A percentile compares a stretch with the other conserved stretches of the same genome.
Conservation (phyloP, 2,113 vertebrate species). For the Irena cyanogastra region DNA sequence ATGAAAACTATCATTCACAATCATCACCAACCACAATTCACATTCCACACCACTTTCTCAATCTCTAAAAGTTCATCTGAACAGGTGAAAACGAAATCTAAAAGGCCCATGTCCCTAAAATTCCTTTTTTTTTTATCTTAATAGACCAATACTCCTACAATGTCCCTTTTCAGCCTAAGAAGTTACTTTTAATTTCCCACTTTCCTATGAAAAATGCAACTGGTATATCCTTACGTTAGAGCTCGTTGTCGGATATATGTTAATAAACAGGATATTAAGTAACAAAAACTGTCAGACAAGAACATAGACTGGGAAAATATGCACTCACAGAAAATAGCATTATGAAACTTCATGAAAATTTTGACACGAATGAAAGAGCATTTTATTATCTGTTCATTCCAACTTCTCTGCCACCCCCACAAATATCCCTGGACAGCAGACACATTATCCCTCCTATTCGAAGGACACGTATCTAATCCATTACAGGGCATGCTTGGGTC, state of each 20-base stretch:
- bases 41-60: neutral
- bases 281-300: neutral
- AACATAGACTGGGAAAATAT: neutral
- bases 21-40: neutral
- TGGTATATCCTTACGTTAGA: neutral
- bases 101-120: neutral
- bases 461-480: neutral
- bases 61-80: neutral
- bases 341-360: neutral
- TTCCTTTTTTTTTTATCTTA: neutral
- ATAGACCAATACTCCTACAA: neutral
- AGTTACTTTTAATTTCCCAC: neutral
- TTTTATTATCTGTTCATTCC: neutral
- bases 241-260: neutral
- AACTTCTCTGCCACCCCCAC: slow-evolving; percentile 10
- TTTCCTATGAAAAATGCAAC: neutral
- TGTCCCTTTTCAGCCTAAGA: neutral
- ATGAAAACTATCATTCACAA: neutral
- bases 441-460: neutral
- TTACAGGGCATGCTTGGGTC: neutral
- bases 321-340: neutral
- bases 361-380: neutral
- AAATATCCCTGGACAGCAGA: neutral
- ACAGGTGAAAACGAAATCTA: neutral
- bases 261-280: neutral